Evolutionary conservation across 2,113 vertebrate genomes (phyloP), one percentile per base, ranked within the genome.

Genomic region (Argyrosomus japonicus): DNA sequence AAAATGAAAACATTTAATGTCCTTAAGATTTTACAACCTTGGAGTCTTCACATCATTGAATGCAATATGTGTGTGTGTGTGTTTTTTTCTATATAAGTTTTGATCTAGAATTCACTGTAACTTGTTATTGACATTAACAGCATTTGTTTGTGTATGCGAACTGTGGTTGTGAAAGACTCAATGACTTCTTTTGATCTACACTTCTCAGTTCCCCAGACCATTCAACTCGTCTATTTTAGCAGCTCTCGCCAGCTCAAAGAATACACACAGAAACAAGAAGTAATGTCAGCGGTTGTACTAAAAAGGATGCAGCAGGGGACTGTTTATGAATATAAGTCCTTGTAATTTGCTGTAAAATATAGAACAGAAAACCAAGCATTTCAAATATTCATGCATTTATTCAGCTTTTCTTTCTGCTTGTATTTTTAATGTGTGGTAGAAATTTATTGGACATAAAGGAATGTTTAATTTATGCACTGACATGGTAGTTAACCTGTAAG

Each of bases 21-120:
- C 71, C 45, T 80, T 69, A 61, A 75, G 60, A 84, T 84, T 85
- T 57, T 36, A 76, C 27, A 91, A 70, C 89, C 92, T 91, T 91
- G 87, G 73, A 79, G 57, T 54, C 65, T 68, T 78, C 14, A 80
- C 32, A 57, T 23, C 36, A 75, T 14, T 88, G 73, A 88, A 82
- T 82, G 77, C 62, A 78, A 75, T 17, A 6, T 50, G 12, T 64
- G 23, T 18, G 6, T 8, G 32, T 36, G 6, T 36, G 32, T 36
- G 32, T 18, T 69, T 51, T 77, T 17, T 60, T 57, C 71, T 53
- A 68, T 71, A 19, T 48, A 85, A 23, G 68, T 79, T 87, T 76
- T 75, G 53, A 86, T 60, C 1, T 79, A 36, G 32, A 81, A 75
- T 77, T 84, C 62, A 56, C 21, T n/a, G 3, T 53, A 48, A 43